A percentile compares a stretch with the other conserved stretches of the same genome.
These are phyloP conservation scores for Procavia capensis DNA, from an alignment of 2,113 vertebrate genomes.

Conservation along the genomic window DNA sequence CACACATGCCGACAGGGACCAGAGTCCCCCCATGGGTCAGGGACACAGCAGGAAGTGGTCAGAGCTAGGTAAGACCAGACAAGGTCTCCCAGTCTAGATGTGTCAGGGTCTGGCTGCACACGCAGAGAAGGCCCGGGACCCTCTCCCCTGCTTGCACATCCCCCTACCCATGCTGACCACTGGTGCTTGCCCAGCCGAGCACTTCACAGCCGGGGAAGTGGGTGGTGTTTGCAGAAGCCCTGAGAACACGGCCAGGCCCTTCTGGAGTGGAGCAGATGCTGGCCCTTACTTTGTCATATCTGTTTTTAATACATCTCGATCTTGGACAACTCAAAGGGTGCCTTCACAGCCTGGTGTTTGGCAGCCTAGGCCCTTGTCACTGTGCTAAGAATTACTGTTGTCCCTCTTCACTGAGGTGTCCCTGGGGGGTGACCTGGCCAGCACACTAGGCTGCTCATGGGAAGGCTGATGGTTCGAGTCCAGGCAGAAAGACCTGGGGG, in stretches of 20 bases:
- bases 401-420: not conserved
- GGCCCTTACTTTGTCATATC: not conserved
- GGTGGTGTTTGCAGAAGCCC: not conserved
- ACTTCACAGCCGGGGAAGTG: accelerated
- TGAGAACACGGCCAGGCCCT: not conserved
- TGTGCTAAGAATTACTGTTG: accelerated
- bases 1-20: not conserved
- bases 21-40: not conserved
- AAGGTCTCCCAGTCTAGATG: not conserved
- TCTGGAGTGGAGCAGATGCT: not conserved
- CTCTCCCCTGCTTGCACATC: not conserved
- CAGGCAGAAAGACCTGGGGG: too few relatives aligned
- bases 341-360: not conserved
- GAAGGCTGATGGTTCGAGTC: too few relatives aligned
- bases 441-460: too few relatives aligned
- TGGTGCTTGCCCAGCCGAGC: accelerated
- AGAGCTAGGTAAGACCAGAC: not conserved
- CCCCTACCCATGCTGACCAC: accelerated
- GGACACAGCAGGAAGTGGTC: not conserved
- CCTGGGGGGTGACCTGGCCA: not conserved
- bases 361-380: accelerated
- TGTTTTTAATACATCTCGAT: not conserved
- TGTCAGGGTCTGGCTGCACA: not conserved
- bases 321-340: not conserved
- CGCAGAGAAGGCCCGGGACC: not conserved